Conservation (phyloP, 2,888 invertebrate species). For the Autographa gamma region DNA sequence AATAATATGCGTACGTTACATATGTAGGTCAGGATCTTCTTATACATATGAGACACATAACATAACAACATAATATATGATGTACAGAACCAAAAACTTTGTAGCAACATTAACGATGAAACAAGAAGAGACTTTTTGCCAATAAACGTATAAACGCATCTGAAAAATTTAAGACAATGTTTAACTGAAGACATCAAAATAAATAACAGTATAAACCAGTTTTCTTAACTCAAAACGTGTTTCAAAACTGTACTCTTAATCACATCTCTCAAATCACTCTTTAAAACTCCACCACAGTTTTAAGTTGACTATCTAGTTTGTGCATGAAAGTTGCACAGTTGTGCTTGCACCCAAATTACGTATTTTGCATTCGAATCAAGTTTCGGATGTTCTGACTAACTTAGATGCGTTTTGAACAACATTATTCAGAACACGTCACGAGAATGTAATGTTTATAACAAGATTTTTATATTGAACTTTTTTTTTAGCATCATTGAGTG, state of each 20-base stretch:
- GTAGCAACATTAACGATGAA: no score
- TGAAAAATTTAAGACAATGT: background rate
- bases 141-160: background rate
- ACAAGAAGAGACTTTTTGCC: background rate
- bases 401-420: background rate
- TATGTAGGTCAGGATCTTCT: no score
- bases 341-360: background rate
- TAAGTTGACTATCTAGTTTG: background rate
- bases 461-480: background rate
- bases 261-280: conserved; percentile 5
- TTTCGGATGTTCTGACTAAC: background rate
- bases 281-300: background rate
- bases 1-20: no score
- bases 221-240: background rate
- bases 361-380: background rate
- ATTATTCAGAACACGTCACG: background rate
- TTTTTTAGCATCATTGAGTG: background rate
- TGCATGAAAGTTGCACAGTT: background rate
- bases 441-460: background rate
- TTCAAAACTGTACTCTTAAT: background rate
- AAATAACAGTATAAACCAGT: background rate
- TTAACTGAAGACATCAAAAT: background rate
- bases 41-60: no score
- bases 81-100: no score
- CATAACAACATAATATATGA: no score